These are phyloP conservation scores for Polypedilum pembai DNA, from an alignment of 1,140 invertebrate genomes.

Conservation along the genomic window DNA sequence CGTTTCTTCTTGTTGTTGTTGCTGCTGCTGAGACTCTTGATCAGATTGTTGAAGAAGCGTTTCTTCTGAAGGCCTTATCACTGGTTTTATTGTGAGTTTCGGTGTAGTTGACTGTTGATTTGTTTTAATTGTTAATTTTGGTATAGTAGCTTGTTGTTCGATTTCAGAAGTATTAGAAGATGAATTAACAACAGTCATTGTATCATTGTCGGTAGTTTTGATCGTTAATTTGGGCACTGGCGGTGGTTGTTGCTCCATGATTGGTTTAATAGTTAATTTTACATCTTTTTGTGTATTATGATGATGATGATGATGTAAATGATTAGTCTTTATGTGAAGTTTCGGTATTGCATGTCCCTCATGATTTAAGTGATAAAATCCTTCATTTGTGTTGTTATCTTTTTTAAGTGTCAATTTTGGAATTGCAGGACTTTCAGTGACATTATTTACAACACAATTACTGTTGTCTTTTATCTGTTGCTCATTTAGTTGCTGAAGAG, in stretches of 20 bases:
- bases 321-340: conserved; percentile 5
- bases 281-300: conserved; percentile 22
- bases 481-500: neutral
- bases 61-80: conserved; percentile 37
- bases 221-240: conserved; percentile 30
- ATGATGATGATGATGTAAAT: conserved; percentile 16
- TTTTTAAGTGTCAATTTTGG: conserved; percentile 42
- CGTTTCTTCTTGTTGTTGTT: neutral
- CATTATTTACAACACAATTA: conserved; percentile 32
- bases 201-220: conserved; percentile 25
- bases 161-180: neutral
- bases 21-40: neutral
- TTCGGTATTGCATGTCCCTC: conserved; percentile 10
- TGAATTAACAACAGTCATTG: conserved; percentile 24
- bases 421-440: conserved; percentile 34
- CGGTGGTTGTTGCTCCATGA: conserved; percentile 26
- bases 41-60: neutral
- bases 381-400: conserved; percentile 33
- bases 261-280: conserved; percentile 29
- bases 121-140: conserved; percentile 35
- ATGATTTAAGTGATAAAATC: conserved; percentile 17
- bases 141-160: conserved; percentile 19
- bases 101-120: conserved; percentile 20
- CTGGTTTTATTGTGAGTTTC: conserved; percentile 35
- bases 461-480: conserved; percentile 32